A percentile compares a stretch with the other conserved stretches of the same genome.
Conservation (phyloP, 2,113 vertebrate species). For the Rhea pennata region DNA sequence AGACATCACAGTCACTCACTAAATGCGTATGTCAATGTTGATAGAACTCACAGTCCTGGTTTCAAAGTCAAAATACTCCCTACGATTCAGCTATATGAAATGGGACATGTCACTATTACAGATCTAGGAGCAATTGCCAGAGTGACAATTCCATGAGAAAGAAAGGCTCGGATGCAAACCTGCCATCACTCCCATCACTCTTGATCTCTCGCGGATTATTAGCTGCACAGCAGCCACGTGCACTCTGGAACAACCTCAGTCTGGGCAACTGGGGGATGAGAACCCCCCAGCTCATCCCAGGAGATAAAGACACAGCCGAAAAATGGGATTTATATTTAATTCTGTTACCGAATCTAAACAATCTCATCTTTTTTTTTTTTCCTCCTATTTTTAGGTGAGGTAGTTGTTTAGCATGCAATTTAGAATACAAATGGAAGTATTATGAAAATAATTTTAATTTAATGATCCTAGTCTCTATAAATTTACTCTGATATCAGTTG, state of each 20-base stretch:
- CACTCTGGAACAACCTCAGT: neutral
- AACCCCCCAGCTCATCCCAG: neutral
- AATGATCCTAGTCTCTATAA: neutral
- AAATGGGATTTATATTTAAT: neutral
- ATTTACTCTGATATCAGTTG: neutral
- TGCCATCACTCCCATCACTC: neutral
- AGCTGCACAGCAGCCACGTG: neutral
- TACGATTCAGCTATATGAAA: neutral
- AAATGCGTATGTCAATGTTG: neutral
- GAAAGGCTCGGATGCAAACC: neutral
- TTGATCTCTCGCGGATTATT: accelerated
- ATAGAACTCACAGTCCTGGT: neutral
- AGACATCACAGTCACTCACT: neutral
- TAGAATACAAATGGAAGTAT: neutral
- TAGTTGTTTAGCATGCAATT: neutral
- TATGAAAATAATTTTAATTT: neutral
- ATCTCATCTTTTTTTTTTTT: neutral
- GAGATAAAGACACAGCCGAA: neutral
- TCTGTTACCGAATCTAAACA: neutral
- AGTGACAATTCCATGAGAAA: neutral
- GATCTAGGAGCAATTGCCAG: neutral
- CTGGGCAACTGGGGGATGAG: neutral
- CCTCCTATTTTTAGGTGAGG: neutral
- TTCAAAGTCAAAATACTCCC: neutral
- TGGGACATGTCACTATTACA: neutral